phyloP scores from a whole-genome alignment of 2,113 vertebrate genomes.

The Cyphomyrus plagiostoma region DNA sequence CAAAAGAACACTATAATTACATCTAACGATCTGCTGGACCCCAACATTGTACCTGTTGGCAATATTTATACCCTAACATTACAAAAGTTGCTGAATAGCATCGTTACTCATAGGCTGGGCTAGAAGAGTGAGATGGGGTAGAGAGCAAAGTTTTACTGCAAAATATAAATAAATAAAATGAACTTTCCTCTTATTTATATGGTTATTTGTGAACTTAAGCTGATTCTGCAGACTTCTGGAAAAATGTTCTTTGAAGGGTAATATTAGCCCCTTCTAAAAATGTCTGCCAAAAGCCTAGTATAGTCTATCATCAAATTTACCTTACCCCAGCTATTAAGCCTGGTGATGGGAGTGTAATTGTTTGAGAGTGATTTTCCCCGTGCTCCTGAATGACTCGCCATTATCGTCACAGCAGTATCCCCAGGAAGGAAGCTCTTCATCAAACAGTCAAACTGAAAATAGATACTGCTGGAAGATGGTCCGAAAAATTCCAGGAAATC shows the following conservation, averaged over 20 bases:
- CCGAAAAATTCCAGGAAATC: neutral
- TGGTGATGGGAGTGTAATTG: neutral
- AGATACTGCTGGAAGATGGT: neutral
- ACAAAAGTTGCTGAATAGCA: neutral
- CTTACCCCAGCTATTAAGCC: neutral
- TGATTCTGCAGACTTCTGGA: neutral
- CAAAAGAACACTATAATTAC: neutral
- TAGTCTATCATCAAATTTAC: neutral
- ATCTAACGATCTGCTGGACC: neutral
- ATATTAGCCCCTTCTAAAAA: neutral
- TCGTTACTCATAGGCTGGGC: neutral
- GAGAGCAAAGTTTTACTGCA: neutral
- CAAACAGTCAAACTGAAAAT: neutral
- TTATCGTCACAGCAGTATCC: neutral
- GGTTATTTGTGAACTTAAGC: neutral
- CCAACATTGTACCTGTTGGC: neutral
- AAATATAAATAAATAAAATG: neutral
- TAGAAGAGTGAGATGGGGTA: neutral
- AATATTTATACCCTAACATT: neutral
- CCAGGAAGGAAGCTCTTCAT: neutral
- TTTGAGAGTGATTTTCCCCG: neutral
- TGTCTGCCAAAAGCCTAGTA: neutral
- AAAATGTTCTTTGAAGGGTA: neutral
- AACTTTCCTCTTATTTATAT: neutral
- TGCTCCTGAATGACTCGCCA: neutral